Conservation (phyloP, 1,140 invertebrate species). For the Bombyx mori region DNA sequence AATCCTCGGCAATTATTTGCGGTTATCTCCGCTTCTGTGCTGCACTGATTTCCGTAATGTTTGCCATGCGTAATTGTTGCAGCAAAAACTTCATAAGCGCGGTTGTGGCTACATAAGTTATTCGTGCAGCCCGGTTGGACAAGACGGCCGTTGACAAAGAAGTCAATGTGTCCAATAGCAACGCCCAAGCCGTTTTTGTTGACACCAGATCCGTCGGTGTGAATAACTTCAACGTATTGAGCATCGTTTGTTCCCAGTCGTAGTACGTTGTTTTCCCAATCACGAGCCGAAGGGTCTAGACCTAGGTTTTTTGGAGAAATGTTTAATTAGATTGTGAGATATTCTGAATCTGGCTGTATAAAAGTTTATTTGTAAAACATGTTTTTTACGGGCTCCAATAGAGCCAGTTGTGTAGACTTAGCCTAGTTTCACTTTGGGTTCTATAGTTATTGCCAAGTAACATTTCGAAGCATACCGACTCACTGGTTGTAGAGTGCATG, state of each 20-base stretch:
- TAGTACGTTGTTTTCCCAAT: conserved; percentile 24
- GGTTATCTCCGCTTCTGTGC: conserved; percentile 17
- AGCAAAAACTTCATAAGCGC: conserved; percentile 41
- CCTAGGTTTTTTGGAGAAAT: conserved; percentile 20
- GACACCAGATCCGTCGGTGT: conserved; percentile 35
- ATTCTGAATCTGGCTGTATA: too few relatives aligned
- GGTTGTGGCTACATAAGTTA: conserved; percentile 36
- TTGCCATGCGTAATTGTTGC: conserved; percentile 21
- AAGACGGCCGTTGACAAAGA: conserved; percentile 81
- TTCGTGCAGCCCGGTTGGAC: conserved; percentile 74
- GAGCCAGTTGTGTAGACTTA: too few relatives aligned
- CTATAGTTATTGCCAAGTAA: too few relatives aligned
- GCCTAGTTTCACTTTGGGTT: too few relatives aligned
- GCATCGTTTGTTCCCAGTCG: conserved; percentile 29
- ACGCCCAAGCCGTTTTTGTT: conserved; percentile 28
- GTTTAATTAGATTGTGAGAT: too few relatives aligned
- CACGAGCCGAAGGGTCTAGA: conserved; percentile 30
- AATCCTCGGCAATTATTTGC: conserved; percentile 28
- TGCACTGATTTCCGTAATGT: conserved; percentile 28
- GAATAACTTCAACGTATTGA: conserved; percentile 45
- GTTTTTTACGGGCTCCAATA: too few relatives aligned
- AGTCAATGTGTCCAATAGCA: conserved; percentile 74
- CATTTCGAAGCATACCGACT: conserved; percentile 68
- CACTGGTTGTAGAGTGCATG: conserved; percentile 71
- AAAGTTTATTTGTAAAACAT: too few relatives aligned